phyloP scores from a whole-genome alignment of 1,140 invertebrate species.

The Neodiprion pinetum region DNA sequence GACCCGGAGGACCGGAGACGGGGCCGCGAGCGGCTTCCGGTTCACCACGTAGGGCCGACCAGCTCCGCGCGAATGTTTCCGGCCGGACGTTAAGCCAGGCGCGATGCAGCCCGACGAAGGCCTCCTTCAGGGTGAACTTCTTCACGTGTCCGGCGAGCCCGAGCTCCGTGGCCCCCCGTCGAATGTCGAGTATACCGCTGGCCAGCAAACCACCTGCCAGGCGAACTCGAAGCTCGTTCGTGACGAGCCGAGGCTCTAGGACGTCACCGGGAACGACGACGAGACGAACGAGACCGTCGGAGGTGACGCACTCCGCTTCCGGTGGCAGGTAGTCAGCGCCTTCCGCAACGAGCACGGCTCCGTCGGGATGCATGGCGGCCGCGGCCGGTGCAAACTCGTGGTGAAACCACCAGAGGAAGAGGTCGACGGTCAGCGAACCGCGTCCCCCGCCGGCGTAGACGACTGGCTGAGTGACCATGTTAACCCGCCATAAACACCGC shows the following conservation, averaged over 20 bases:
- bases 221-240: conserved; percentile 54
- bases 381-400: conserved; percentile 62
- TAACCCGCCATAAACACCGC: conserved; percentile 59
- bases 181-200: conserved; percentile 25
- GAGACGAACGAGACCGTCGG: conserved; percentile 54
- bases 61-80: conserved; percentile 57
- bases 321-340: conserved; percentile 52
- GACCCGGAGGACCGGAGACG: conserved; percentile 18
- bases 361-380: conserved; percentile 58
- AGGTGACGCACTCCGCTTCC: conserved; percentile 52
- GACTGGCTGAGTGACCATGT: conserved; percentile 65
- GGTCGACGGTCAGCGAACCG: conserved; percentile 57
- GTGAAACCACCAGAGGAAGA: conserved; percentile 66
- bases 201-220: conserved; percentile 55
- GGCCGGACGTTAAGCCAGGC: conserved; percentile 61
- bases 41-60: conserved; percentile 40
- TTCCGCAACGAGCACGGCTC: conserved; percentile 58
- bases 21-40: conserved; percentile 23
- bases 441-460: conserved; percentile 64
- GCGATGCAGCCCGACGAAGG: conserved; percentile 61
- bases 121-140: conserved; percentile 60
- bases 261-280: conserved; percentile 47
- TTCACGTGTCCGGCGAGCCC: conserved; percentile 45
- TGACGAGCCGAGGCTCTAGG: conserved; percentile 50
- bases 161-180: conserved; percentile 28